Base-by-base conservation (phyloP, 2,113 vertebrate species). In the Ciconia stormi region DNA sequence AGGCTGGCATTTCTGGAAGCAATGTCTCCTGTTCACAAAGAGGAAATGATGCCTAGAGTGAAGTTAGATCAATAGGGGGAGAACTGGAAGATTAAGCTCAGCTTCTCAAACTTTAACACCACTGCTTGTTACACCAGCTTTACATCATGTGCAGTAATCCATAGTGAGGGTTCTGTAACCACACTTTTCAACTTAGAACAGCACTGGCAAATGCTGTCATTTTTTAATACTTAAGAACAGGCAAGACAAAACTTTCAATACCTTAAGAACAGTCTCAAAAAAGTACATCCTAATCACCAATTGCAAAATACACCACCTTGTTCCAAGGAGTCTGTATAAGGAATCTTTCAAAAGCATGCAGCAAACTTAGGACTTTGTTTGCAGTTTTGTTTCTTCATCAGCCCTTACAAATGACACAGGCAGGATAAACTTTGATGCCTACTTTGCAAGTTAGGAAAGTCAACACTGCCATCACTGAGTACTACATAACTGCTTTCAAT, bases 1-100 rank as follows among this genome's bases (percentile, higher is more conserved):
- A 77, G 66, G 40, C 70, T 82, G 93, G 70, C 89, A 82, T 17
- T 90, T 90, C 81, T 95, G 87, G 87, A 89, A 96, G 89, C 74
- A 82, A n/a, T 3, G 58, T 66, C 77, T 89, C 70, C 77, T 25
- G 13, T 65, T 67, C 55, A 79, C 53, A 89, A 93, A 93, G 87
- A 91, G 77, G 93, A 97, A 95, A 95, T 1, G 18, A 79, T 65
- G 62, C 56, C 66, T 17, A n/a, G 29, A 82, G 83, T 30, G 26
- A 91, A 93, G 70, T 50, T 53, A 80, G 20, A 90, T 70, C 58
- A 93, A 78, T 53, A 80, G 73, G 58, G 26, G 77, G 29, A 91
- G 40, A 91, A 74, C 16, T 89, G 50, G 42, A 87, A 85, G 66
- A 74, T 22, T 69, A 73, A 91, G 53, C 36, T 89, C 89, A 82